phyloP scores from a whole-genome alignment of 2,888 invertebrate genomes.

The Meloe dianella region DNA sequence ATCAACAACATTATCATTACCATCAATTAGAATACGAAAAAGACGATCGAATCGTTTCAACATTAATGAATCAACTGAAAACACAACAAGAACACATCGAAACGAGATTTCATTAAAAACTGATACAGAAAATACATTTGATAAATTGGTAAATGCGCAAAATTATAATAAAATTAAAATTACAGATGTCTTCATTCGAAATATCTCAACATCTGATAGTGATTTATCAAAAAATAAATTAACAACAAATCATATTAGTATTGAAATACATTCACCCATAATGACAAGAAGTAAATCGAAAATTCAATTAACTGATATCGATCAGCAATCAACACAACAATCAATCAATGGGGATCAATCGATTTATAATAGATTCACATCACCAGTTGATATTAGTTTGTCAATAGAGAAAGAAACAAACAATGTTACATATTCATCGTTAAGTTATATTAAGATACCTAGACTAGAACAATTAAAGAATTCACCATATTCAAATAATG shows the following conservation, averaged over 20 bases:
- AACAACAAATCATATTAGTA: no score
- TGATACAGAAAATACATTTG: slow-evolving; percentile 45
- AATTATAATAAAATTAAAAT: slow-evolving; percentile 28
- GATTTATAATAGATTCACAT: slow-evolving; percentile 20
- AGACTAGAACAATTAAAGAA: background rate
- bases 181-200: slow-evolving; percentile 13
- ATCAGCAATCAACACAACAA: background rate
- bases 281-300: no score
- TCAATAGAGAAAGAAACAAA: slow-evolving; percentile 31
- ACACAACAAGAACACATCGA: no score
- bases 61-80: no score
- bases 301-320: background rate
- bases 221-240: no score
- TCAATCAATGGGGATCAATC: background rate
- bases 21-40: no score
- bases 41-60: no score
- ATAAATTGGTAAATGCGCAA: slow-evolving; percentile 39
- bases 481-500: no score
- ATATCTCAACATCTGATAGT: background rate
- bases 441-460: slow-evolving; percentile 26
- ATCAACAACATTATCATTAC: no score
- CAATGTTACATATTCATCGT: slow-evolving; percentile 8
- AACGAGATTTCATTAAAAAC: slow-evolving; percentile 35
- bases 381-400: slow-evolving; percentile 32
- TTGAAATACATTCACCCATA: no score